phyloP scores from a whole-genome alignment of 2,888 invertebrate species.

The Resseliella maxima region DNA sequence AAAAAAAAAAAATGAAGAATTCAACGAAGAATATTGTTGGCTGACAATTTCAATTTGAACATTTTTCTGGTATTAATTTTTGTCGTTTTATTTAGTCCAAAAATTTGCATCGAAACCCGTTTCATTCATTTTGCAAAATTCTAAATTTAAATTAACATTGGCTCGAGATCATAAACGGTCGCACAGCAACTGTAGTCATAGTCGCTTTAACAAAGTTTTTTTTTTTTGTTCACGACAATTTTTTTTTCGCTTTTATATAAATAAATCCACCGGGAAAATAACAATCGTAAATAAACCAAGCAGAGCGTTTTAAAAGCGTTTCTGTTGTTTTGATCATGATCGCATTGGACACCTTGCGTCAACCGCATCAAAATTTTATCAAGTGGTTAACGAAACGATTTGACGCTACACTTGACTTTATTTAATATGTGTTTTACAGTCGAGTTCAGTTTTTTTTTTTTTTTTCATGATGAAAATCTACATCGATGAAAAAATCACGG shows the following conservation, averaged over 20 bases:
- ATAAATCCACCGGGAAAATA: constrained; percentile 8
- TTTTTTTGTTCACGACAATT: no score
- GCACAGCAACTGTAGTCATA: not conserved
- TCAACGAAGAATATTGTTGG: not conserved
- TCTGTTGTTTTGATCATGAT: not conserved
- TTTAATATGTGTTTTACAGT: not conserved
- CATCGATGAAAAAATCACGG: constrained; percentile 2
- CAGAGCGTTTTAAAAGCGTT: not conserved
- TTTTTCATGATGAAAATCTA: no score
- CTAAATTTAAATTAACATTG: constrained; percentile 29
- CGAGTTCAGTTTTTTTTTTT: not conserved
- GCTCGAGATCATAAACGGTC: not conserved
- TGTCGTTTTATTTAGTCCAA: no score
- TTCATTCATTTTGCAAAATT: not conserved
- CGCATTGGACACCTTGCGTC: not conserved
- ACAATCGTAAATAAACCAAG: not conserved
- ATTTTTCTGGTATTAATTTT: no score
- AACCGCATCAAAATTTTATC: not conserved
- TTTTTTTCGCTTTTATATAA: constrained; percentile 8
- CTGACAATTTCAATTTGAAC: not conserved
- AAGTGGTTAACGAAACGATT: not conserved
- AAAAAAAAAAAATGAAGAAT: not conserved
- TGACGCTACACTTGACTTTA: constrained; percentile 36
- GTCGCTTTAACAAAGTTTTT: no score
- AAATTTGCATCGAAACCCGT: not conserved